Conservation (phyloP, 30 jellyfish, hydroid and myxozoan genomes). For the Chrysaora quinquecirrha region DNA sequence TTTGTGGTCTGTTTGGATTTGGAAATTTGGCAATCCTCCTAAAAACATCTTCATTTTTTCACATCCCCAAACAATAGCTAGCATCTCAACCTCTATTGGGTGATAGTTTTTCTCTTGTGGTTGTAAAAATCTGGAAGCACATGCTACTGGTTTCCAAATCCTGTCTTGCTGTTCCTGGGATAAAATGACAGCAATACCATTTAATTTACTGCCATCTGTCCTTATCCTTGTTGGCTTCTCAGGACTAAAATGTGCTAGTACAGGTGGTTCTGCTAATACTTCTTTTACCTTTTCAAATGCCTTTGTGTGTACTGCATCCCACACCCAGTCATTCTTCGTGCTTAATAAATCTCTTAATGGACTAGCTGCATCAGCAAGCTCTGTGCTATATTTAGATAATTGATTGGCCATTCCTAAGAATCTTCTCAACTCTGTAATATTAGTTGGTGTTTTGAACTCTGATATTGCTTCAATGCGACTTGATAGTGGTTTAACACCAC, state of each 20-base stretch:
- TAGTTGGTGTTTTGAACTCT: slow-evolving; percentile 44
- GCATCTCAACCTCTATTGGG: slow-evolving; percentile 6
- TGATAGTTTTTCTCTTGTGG: neutral
- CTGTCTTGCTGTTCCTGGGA: neutral
- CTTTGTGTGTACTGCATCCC: slow-evolving; percentile 14
- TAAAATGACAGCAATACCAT: neutral
- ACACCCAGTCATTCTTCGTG: slow-evolving; percentile 25
- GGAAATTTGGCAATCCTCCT: slow-evolving; percentile 22
- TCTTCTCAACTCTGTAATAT: slow-evolving; percentile 32
- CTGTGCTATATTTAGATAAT: slow-evolving; percentile 3
- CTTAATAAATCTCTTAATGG: slow-evolving; percentile 26
- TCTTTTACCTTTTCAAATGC: slow-evolving; percentile 34
- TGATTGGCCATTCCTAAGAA: slow-evolving; percentile 36
- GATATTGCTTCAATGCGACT: slow-evolving; percentile 21
- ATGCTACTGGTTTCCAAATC: neutral
- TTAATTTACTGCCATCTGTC: neutral
- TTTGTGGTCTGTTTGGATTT: slow-evolving; percentile 48
- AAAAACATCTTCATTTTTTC: slow-evolving; percentile 13
- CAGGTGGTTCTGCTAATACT: slow-evolving; percentile 24
- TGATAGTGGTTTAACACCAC: slow-evolving; percentile 30
- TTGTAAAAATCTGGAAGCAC: neutral
- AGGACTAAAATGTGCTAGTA: slow-evolving; percentile 14
- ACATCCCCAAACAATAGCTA: slow-evolving; percentile 4
- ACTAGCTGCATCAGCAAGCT: slow-evolving; percentile 6
- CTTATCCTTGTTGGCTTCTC: slow-evolving; percentile 22